These are phyloP conservation scores for Eugnorisma glareosa DNA, from an alignment of 2,888 invertebrate species.

Conservation along the genomic window DNA sequence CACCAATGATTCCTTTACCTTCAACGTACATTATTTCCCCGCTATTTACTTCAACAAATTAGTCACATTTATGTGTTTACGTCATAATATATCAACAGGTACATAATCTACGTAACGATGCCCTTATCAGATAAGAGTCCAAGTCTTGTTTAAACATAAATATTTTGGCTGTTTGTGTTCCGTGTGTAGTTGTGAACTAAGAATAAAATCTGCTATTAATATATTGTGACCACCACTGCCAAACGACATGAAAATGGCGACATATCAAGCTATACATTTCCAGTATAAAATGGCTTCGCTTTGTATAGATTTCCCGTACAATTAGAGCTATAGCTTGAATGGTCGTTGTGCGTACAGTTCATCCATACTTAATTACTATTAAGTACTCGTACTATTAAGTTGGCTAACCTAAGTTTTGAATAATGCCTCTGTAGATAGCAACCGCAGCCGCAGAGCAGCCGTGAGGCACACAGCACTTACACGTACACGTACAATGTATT, in stretches of 20 bases:
- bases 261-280: background rate
- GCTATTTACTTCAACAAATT: conserved; percentile 33
- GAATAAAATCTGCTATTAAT: conserved; percentile 9
- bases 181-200: conserved; percentile 34
- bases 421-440: background rate
- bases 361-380: background rate
- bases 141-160: conserved; percentile 62
- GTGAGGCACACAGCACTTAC: too few species aligned
- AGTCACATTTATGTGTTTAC: conserved; percentile 63
- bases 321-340: background rate
- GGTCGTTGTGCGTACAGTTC: background rate
- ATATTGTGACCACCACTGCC: background rate
- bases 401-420: background rate
- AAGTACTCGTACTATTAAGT: background rate
- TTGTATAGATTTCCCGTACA: background rate
- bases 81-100: conserved; percentile 48
- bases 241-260: background rate
- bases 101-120: conserved; percentile 50
- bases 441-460: too few species aligned
- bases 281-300: background rate
- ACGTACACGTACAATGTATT: too few species aligned
- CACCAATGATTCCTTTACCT: background rate
- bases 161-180: conserved; percentile 59
- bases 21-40: background rate
- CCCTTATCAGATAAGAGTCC: conserved; percentile 55